Conservation (phyloP, 2,888 invertebrate genomes). For the Cybosia mesomella region DNA sequence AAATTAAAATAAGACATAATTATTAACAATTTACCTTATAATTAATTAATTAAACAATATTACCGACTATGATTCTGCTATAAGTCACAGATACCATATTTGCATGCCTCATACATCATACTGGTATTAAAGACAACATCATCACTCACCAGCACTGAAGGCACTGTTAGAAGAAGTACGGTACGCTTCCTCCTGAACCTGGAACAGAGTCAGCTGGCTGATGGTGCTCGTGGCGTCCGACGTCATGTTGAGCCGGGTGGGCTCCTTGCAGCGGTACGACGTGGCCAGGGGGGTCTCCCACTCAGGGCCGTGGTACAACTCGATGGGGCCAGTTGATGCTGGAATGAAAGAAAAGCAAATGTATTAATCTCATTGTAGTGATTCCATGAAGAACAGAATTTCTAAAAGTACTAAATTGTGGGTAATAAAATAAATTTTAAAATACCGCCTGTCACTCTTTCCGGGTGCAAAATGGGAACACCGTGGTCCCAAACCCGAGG, state of each 20-base stretch:
- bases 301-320: constrained; percentile 81
- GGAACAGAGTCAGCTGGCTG: constrained; percentile 86
- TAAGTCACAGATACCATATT: too few relatives aligned
- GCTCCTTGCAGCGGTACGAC: constrained; percentile 91
- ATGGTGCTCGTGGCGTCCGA: constrained; percentile 56
- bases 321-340: constrained; percentile 67
- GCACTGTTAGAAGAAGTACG: constrained; percentile 76
- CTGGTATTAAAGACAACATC: neutral
- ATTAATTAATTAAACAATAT: too few relatives aligned
- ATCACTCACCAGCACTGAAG: constrained; percentile 89
- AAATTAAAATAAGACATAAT: too few relatives aligned
- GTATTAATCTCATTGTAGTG: neutral
- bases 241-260: constrained; percentile 87
- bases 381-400: too few relatives aligned
- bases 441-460: too few relatives aligned
- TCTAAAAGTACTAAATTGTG: too few relatives aligned
- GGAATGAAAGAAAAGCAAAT: constrained; percentile 17
- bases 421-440: too few relatives aligned
- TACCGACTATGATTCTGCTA: too few relatives aligned
- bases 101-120: too few relatives aligned
- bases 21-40: too few relatives aligned
- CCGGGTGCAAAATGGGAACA: too few relatives aligned
- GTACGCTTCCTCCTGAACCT: constrained; percentile 93
- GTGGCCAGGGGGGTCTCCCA: constrained; percentile 88
- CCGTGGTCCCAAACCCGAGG: too few relatives aligned